A percentile compares a stretch with the other conserved stretches of the same genome.
Conservation (phyloP, 2,797 vertebrate genomes). For the Crax fasciolata region DNA sequence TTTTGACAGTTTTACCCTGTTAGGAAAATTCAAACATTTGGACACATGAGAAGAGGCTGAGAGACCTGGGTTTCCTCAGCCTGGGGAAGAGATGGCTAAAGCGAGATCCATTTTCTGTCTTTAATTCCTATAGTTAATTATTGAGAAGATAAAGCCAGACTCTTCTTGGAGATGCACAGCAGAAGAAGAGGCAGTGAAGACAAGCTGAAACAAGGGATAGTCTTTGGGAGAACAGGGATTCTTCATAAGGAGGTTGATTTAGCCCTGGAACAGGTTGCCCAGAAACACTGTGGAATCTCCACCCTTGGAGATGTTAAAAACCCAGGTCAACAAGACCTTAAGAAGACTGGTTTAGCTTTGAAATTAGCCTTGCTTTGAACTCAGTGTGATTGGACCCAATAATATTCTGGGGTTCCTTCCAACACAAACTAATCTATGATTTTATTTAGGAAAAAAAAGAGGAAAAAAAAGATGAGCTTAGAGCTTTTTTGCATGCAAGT, state of each 20-base stretch:
- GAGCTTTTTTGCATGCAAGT: neutral
- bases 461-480: neutral
- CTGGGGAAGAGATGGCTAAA: neutral
- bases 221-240: neutral
- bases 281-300: neutral
- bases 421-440: neutral
- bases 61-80: neutral
- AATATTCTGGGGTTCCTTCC: neutral
- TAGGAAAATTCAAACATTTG: constrained; percentile 6
- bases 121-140: neutral
- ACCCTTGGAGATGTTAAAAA: neutral
- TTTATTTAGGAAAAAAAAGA: neutral
- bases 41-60: neutral
- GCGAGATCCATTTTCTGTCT: neutral
- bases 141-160: neutral
- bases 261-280: neutral
- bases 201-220: neutral
- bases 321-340: rapidly evolving
- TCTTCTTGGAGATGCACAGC: neutral
- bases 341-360: neutral
- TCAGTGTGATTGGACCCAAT: neutral
- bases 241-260: neutral
- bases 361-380: neutral
- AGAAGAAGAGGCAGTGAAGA: neutral
- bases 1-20: neutral